Evolutionary conservation across 2,113 vertebrate species (phyloP).

Genomic region (Rallus limicola): DNA sequence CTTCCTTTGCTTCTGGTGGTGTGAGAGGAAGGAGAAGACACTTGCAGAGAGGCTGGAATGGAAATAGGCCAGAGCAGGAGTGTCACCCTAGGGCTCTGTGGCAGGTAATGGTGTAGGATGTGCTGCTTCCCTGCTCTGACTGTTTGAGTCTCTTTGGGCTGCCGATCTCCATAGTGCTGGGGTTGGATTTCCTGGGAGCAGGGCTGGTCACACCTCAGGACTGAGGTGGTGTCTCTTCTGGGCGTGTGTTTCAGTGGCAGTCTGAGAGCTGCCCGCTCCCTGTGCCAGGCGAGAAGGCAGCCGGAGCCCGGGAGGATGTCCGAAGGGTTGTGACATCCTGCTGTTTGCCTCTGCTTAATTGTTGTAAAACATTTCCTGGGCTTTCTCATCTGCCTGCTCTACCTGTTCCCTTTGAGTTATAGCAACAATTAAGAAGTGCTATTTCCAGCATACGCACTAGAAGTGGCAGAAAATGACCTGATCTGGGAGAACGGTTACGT

Average conservation of each 20-base stretch:
- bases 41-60: neutral
- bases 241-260: neutral
- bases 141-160: neutral
- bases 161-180: neutral
- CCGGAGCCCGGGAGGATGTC: neutral
- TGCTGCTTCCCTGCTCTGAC: neutral
- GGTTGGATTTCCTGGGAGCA: neutral
- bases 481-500: neutral
- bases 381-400: constrained; percentile 1
- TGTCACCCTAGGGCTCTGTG: neutral
- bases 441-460: neutral
- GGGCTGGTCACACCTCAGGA: neutral
- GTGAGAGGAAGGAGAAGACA: neutral
- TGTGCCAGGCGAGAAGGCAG: neutral
- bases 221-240: neutral
- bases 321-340: neutral
- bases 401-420: neutral
- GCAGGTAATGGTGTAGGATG: neutral
- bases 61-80: neutral
- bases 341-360: neutral
- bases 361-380: neutral
- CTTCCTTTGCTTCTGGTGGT: neutral
- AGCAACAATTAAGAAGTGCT: neutral
- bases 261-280: neutral
- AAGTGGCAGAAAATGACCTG: neutral